Evolutionary conservation across 2,888 invertebrate species (phyloP).

Genomic region (Hyposoter dolosus): DNA sequence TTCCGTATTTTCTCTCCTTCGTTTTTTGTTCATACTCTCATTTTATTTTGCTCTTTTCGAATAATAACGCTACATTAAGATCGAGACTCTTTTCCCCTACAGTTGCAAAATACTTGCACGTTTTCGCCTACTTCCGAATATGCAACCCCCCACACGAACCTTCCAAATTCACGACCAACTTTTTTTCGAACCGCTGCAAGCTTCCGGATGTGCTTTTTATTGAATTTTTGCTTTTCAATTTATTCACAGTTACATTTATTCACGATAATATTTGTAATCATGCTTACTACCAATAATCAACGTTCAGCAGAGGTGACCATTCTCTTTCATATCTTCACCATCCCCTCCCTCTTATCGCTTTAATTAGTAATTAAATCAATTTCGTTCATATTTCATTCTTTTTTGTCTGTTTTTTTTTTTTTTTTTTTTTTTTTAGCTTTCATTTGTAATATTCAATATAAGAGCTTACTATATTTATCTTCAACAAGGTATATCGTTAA

Average conservation of each 20-base stretch:
- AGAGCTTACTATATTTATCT: slow-evolving; percentile 82
- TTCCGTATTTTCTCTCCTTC: neutral
- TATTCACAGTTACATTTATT: slow-evolving; percentile 72
- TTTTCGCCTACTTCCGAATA: slow-evolving; percentile 32
- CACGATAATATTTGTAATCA: slow-evolving; percentile 72
- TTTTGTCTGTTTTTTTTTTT: slow-evolving; percentile 22
- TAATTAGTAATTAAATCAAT: slow-evolving; percentile 76
- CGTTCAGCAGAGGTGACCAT: slow-evolving; percentile 78
- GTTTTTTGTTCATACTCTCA: neutral
- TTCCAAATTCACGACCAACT: slow-evolving; percentile 50
- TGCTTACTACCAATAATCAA: slow-evolving; percentile 77
- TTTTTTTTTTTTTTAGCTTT: slow-evolving; percentile 73
- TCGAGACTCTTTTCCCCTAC: slow-evolving; percentile 20
- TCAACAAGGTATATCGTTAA: slow-evolving; percentile 83
- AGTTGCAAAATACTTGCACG: slow-evolving; percentile 30
- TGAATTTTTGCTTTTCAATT: slow-evolving; percentile 53
- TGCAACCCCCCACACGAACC: slow-evolving; percentile 11
- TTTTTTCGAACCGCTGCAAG: slow-evolving; percentile 50
- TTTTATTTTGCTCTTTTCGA: slow-evolving; percentile 8
- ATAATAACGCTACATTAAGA: slow-evolving; percentile 34
- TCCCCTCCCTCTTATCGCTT: slow-evolving; percentile 58
- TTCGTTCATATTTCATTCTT: slow-evolving; percentile 67
- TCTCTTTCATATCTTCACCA: slow-evolving; percentile 44
- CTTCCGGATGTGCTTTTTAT: slow-evolving; percentile 48
- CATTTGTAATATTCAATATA: slow-evolving; percentile 79